Evolutionary conservation across 2,888 invertebrate species (phyloP).

Genomic region (Drosophila macrothrix): DNA sequence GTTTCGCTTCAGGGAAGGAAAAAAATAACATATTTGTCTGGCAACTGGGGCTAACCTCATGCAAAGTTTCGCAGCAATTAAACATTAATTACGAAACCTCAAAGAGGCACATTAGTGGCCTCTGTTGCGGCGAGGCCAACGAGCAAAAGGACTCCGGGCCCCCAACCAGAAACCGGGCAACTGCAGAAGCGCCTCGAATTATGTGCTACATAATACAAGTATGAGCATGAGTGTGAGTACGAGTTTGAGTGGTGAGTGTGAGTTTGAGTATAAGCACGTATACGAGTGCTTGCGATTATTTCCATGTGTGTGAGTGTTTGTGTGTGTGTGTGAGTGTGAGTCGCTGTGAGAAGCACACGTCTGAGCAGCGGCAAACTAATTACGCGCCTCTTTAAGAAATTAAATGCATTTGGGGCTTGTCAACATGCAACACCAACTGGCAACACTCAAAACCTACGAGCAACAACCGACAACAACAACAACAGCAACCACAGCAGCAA

Average conservation of each 20-base stretch:
- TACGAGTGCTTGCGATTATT: conserved; percentile 5
- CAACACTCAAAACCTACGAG: conserved; percentile 32
- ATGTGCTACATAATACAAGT: conserved; percentile 50
- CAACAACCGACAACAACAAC: conserved; percentile 19
- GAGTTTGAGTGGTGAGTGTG: conserved; percentile 16
- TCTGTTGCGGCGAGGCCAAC: conserved; percentile 49
- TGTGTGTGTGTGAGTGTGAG: conserved; percentile 11
- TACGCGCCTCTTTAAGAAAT: conserved; percentile 78
- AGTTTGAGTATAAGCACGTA: conserved; percentile 19
- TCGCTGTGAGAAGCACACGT: conserved; percentile 28
- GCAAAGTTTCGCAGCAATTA: conserved; percentile 69
- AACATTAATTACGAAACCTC: conserved; percentile 72
- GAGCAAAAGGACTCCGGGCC: conserved; percentile 12
- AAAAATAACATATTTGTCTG: conserved; percentile 23
- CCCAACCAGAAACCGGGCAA: conserved; percentile 17
- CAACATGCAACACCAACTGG: conserved; percentile 61
- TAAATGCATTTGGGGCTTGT: conserved; percentile 78
- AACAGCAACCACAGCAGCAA: not conserved
- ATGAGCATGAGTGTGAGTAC: conserved; percentile 19
- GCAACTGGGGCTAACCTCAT: conserved; percentile 48
- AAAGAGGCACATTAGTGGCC: conserved; percentile 74
- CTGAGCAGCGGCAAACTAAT: conserved; percentile 69
- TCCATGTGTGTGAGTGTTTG: not conserved
- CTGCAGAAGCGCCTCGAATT: conserved; percentile 57
- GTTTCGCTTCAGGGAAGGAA: not conserved